Percentiles rank a stretch among this genome's conserved stretches.
These are phyloP conservation scores for Sebastes goodei DNA, from an alignment of 2,797 vertebrate species.

Conservation along the genomic window DNA sequence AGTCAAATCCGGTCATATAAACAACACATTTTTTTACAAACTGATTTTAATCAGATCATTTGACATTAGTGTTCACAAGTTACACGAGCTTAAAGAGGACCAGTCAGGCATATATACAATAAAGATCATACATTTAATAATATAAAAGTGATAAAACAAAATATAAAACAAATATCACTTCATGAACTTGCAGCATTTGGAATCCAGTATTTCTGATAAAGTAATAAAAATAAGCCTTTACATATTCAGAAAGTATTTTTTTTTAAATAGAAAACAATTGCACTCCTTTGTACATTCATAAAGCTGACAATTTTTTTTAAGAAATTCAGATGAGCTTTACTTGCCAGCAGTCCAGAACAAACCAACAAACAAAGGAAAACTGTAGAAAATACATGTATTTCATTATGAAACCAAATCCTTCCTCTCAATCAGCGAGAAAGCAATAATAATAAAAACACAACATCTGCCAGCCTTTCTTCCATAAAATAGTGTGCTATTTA, in stretches of 20 bases:
- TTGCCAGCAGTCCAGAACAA: constrained; percentile 76
- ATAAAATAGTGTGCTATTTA: constrained; percentile 80
- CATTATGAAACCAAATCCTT: constrained; percentile 82
- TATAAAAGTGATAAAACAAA: constrained; percentile 76
- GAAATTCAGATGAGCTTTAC: constrained; percentile 70
- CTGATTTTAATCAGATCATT: constrained; percentile 69
- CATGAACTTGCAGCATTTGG: constrained; percentile 79
- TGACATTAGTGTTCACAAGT: constrained; percentile 69
- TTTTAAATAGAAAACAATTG: constrained; percentile 86
- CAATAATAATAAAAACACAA: constrained; percentile 60
- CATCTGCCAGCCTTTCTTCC: constrained; percentile 49
- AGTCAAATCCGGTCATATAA: constrained; percentile 9
- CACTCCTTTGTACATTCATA: constrained; percentile 87
- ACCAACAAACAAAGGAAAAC: constrained; percentile 66
- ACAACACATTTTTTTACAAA: constrained; percentile 56
- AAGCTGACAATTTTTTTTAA: constrained; percentile 67
- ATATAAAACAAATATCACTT: constrained; percentile 79
- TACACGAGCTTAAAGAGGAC: constrained; percentile 68
- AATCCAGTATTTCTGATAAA: constrained; percentile 83
- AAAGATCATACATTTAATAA: constrained; percentile 66
- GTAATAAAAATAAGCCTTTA: constrained; percentile 79
- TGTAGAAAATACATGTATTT: constrained; percentile 74
- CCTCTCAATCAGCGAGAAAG: constrained; percentile 78
- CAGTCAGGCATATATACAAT: constrained; percentile 73
- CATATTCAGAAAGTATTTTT: constrained; percentile 72